Evolutionary conservation across 1,140 invertebrate genomes (phyloP), one percentile per base, ranked within the genome.

Genomic region (Drosophila setifemur): DNA sequence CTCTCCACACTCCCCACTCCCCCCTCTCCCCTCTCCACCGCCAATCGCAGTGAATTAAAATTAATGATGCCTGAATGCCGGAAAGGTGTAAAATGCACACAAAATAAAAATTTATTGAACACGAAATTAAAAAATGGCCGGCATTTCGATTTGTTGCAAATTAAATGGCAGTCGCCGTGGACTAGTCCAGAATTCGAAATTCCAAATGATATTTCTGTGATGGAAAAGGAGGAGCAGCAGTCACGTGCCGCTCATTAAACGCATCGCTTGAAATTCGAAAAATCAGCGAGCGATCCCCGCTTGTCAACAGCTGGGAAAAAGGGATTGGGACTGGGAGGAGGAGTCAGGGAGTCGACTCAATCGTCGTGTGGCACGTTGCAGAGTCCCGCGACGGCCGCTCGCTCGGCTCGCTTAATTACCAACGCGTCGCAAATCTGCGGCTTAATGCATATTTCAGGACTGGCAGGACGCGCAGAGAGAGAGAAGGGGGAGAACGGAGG

Each of bases 181-280:
- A 53, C 66, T 40, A 57, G 18, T 57, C 42, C 12, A 23, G 66
- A 57, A 69, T 69, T 55, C 23, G 19, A 42, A 69, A 69, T 69
- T 55, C 23, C 14, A 42, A 69, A 68, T 55, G 47, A 47, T 54
- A 40, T 55, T 57, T 43, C n/a, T 39, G 35, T 58, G 52, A 23
- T 19, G 19, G 19, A 52, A 48, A 14, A 5, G 14, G 11, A 12
- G 19, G 26, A 11, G 43, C 25, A 12, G 42, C 25, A 66, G 58
- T 72, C 86, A 89, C 86, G 86, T 89, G 86, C 58, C 74, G 64
- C 87, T 89, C 86, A 89, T 89, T 89, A 89, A 83, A 89, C 81
- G 82, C 86, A 87, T 86, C 78, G 72, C 86, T 89, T 78, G 77
- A 89, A 87, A 75, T 76, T 75, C 70, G 43, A 88, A 78, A 86